phyloP scores from a whole-genome alignment of 1,140 invertebrate species.

The Brachionus sp. region DNA sequence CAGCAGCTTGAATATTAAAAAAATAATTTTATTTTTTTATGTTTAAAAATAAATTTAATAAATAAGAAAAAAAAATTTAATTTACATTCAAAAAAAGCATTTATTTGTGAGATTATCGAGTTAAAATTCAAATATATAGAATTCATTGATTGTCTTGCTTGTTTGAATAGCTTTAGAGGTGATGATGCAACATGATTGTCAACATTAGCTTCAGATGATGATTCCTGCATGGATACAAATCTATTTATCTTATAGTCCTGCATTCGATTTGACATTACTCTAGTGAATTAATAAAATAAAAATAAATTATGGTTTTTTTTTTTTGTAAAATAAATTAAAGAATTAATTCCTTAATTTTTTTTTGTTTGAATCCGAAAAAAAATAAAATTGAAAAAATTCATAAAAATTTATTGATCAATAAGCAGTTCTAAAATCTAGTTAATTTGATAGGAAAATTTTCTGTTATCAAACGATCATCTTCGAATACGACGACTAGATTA shows the following conservation, averaged over 20 bases:
- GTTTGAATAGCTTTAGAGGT: neutral
- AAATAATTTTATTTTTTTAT: no score
- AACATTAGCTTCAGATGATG: neutral
- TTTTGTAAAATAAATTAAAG: neutral
- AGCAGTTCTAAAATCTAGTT: constrained; percentile 50
- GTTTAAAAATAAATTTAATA: no score
- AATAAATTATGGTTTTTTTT: neutral
- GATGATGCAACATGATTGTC: neutral
- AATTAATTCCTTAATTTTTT: neutral
- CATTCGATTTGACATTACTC: neutral
- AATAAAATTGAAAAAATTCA: neutral
- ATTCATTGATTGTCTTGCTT: constrained; percentile 38
- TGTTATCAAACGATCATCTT: constrained; percentile 87
- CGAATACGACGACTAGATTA: constrained; percentile 85
- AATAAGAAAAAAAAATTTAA: neutral
- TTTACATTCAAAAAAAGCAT: constrained; percentile 40
- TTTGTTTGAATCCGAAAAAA: neutral
- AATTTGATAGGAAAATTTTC: constrained; percentile 88
- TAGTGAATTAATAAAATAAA: neutral
- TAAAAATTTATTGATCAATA: neutral
- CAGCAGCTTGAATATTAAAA: no score
- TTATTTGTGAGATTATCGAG: neutral
- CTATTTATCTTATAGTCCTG: neutral
- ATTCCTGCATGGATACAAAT: neutral
- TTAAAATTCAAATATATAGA: neutral